Percentiles rank a stretch among this genome's conserved stretches.
Evolutionary conservation across 2,888 invertebrate species (phyloP).

Genomic region (Blomia tropicalis): DNA sequence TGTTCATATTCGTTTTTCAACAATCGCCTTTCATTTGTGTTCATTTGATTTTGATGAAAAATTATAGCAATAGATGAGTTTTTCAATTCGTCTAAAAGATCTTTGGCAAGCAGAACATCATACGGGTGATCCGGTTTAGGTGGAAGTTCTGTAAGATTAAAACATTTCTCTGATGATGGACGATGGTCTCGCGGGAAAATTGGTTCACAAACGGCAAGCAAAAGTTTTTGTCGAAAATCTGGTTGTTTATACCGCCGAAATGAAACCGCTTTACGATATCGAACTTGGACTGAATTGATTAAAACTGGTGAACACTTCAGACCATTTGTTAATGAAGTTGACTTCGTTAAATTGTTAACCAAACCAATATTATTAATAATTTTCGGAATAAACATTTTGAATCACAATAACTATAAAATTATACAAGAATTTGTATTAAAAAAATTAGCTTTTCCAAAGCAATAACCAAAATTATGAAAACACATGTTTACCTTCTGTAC

Average conservation of each 20-base stretch:
- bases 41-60: conserved; percentile 16
- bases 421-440: too few species aligned
- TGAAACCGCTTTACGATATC: not conserved
- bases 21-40: not conserved
- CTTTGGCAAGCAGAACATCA: conserved; percentile 14
- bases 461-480: too few species aligned
- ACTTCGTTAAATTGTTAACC: too few species aligned
- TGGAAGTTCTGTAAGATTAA: not conserved
- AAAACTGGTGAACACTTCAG: too few species aligned
- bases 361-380: too few species aligned
- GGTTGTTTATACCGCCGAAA: conserved; percentile 15
- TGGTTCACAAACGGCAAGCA: conserved; percentile 22
- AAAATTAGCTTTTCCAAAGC: too few species aligned
- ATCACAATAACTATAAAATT: too few species aligned
- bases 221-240: conserved; percentile 16
- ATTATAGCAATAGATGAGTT: not conserved
- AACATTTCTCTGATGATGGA: conserved; percentile 10
- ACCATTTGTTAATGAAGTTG: too few species aligned
- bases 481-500: too few species aligned
- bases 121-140: not conserved
- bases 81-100: conserved; percentile 7
- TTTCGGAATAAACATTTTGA: too few species aligned
- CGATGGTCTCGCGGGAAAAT: conserved; percentile 4
- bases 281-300: not conserved
- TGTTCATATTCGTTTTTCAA: conserved; percentile 15